These are phyloP conservation scores for Ylistrum balloti DNA, from an alignment of 1,140 invertebrate genomes.

Conservation along the genomic window DNA sequence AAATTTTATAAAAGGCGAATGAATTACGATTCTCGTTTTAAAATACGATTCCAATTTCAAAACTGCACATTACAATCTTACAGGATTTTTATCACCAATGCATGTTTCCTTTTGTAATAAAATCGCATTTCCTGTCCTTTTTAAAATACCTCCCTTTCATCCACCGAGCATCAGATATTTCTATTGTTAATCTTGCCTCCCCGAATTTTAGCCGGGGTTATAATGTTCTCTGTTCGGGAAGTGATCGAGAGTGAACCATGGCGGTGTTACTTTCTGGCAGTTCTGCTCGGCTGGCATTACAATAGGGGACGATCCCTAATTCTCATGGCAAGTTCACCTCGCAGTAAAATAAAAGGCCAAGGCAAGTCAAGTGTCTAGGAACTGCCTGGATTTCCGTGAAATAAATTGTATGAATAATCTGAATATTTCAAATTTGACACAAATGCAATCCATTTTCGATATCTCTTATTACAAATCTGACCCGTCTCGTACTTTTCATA, in stretches of 20 bases:
- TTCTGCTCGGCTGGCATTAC: background rate
- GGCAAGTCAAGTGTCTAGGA: background rate
- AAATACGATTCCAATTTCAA: no score
- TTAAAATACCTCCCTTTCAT: slow-evolving; percentile 1
- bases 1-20: background rate
- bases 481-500: background rate
- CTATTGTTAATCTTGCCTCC: background rate
- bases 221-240: slow-evolving; percentile 19
- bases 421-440: no score
- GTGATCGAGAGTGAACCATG: background rate
- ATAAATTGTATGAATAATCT: no score
- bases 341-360: background rate
- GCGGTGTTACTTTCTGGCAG: background rate
- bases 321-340: background rate
- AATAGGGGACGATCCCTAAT: slow-evolving; percentile 23
- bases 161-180: background rate
- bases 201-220: background rate
- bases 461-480: background rate
- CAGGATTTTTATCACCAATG: slow-evolving; percentile 3
- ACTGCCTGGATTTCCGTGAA: no score
- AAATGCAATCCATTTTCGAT: background rate
- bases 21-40: background rate
- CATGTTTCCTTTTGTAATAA: slow-evolving; percentile 1
- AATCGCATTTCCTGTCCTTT: slow-evolving; percentile 13
- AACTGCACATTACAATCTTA: no score